These are phyloP conservation scores for Frankliniella fusca DNA, from an alignment of 2,888 invertebrate species.

Conservation along the genomic window DNA sequence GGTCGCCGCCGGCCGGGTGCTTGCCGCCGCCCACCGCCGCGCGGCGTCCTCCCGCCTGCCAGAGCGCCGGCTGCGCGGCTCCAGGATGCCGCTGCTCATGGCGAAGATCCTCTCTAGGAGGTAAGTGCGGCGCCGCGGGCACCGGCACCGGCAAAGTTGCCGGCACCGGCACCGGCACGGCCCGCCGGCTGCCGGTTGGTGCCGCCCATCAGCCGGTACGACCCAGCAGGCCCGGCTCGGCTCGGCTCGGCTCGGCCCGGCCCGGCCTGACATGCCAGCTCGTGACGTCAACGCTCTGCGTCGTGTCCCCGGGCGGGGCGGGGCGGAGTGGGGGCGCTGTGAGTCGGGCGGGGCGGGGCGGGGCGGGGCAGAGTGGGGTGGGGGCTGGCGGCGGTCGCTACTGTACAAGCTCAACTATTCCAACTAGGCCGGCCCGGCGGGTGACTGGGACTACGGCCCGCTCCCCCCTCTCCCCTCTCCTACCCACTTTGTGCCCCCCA, in stretches of 20 bases:
- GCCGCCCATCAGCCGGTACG: neutral
- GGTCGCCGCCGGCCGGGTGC: neutral
- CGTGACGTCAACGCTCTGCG: no score
- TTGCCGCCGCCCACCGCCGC: neutral
- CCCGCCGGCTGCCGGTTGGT: neutral
- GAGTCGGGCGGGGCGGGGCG: no score
- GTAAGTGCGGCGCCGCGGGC: constrained; percentile 30
- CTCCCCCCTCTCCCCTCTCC: neutral
- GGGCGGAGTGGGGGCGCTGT: no score
- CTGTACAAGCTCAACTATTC: constrained; percentile 13
- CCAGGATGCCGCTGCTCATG: constrained; percentile 28
- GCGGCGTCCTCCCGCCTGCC: neutral
- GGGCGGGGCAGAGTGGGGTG: neutral
- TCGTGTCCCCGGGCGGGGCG: no score
- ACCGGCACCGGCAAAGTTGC: constrained; percentile 11
- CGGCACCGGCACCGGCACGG: neutral
- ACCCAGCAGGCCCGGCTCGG: neutral
- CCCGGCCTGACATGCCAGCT: no score
- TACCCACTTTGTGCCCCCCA: neutral
- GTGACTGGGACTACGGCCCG: constrained; percentile 16
- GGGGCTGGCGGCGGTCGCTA: neutral
- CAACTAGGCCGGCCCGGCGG: neutral
- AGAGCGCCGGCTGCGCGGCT: constrained; percentile 10
- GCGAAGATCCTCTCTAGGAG: constrained; percentile 40
- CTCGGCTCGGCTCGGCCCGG: neutral